Conservation (phyloP, 2,797 vertebrate genomes). For the Sarcoramphus papa region DNA sequence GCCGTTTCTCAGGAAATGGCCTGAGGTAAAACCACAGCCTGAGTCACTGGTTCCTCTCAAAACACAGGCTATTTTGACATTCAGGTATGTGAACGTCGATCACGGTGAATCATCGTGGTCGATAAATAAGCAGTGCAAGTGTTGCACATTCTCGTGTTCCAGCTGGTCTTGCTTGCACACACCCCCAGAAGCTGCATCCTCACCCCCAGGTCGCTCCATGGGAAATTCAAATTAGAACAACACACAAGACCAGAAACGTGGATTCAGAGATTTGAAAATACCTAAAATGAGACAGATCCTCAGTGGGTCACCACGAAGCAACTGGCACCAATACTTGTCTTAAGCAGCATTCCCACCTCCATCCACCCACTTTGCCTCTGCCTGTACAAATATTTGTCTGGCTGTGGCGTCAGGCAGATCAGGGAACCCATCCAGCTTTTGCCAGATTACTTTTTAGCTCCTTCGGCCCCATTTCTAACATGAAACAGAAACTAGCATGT, state of each 20-base stretch:
- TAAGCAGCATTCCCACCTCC: not conserved
- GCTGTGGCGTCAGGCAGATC: not conserved
- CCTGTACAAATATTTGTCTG: not conserved
- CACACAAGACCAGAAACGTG: not conserved
- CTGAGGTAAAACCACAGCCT: slow-evolving; percentile 45
- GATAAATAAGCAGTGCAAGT: not conserved
- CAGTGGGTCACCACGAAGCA: not conserved
- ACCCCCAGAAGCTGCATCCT: not conserved
- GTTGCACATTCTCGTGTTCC: not conserved
- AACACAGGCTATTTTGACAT: slow-evolving; percentile 18
- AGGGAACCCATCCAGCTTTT: not conserved
- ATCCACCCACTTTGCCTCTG: not conserved
- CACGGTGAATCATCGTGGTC: slow-evolving; percentile 12
- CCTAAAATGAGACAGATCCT: not conserved
- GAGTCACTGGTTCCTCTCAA: slow-evolving; percentile 49
- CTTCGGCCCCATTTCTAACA: not conserved
- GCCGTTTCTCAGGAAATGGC: slow-evolving; percentile 26
- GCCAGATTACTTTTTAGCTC: not conserved
- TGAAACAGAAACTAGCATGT: not conserved
- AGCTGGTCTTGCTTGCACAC: not conserved
- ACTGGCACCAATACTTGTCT: not conserved
- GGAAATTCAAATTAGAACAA: not conserved
- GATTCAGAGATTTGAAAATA: not conserved
- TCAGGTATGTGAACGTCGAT: slow-evolving; percentile 11
- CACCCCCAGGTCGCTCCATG: not conserved